phyloP scores from a whole-genome alignment of 2,888 invertebrate genomes.

The Cephus rjabovi region DNA sequence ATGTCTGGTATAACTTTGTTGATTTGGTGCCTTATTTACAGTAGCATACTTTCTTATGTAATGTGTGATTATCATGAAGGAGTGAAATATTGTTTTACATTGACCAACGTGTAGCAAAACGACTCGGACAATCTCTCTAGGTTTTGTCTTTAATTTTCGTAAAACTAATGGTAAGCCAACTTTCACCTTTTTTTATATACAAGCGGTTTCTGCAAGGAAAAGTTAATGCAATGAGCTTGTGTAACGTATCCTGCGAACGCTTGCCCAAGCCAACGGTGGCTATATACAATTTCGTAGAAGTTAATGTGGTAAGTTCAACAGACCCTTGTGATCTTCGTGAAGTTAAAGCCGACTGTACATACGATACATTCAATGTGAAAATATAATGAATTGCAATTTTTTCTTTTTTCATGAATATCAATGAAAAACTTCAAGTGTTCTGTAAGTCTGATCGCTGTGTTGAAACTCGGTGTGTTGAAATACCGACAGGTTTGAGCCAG shows the following conservation, averaged over 20 bases:
- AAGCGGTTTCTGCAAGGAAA: not conserved
- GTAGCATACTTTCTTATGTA: not conserved
- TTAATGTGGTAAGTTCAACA: not conserved
- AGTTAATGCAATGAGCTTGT: not conserved
- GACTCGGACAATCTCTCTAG: not conserved
- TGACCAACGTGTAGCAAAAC: not conserved
- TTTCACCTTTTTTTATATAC: not conserved
- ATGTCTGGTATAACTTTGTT: not conserved
- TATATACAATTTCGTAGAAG: not conserved
- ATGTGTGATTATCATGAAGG: not conserved
- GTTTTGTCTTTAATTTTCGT: not conserved
- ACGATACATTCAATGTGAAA: not conserved
- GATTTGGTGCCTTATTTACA: constrained; percentile 1
- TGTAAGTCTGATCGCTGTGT: not conserved
- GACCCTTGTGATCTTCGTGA: not conserved
- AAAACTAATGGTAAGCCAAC: not conserved
- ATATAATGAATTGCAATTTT: not conserved
- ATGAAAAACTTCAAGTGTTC: not conserved
- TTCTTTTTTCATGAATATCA: not conserved
- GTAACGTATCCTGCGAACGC: not conserved
- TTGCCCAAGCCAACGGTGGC: not conserved
- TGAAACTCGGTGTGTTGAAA: not conserved
- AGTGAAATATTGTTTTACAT: not conserved
- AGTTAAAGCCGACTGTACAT: not conserved
- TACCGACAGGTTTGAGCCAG: constrained; percentile 56